Percentiles rank a stretch among this genome's conserved stretches.
These are phyloP conservation scores for Kryphioiulus occultus DNA, from an alignment of 2,888 invertebrate species.

Conservation along the genomic window DNA sequence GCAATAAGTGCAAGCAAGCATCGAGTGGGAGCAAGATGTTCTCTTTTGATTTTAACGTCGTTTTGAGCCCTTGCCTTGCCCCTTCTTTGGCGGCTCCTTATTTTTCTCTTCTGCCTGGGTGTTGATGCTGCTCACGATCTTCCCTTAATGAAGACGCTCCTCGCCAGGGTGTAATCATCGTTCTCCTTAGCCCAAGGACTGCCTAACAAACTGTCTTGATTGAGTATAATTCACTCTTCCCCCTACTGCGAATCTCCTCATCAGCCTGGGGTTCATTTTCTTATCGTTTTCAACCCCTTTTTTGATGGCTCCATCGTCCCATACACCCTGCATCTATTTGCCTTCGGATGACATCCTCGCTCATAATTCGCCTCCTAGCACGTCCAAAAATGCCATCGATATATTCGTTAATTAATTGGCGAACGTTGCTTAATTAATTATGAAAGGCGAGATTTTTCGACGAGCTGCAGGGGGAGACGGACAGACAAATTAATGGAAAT, in stretches of 20 bases:
- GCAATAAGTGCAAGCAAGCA: not conserved
- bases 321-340: not conserved
- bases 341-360: not conserved
- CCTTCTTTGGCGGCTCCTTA: slow-evolving; percentile 35
- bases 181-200: slow-evolving; percentile 38
- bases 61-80: not conserved
- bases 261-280: slow-evolving; percentile 10
- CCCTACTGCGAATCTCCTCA: not conserved
- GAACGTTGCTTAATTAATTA: not conserved
- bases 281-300: slow-evolving; percentile 14
- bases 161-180: slow-evolving; percentile 20
- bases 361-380: not conserved
- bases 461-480: not conserved
- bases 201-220: slow-evolving; percentile 47
- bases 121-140: slow-evolving; percentile 40
- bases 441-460: not conserved
- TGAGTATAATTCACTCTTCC: slow-evolving; percentile 47
- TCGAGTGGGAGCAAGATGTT: not conserved
- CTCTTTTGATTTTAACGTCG: not conserved
- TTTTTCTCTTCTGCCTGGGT: not conserved
- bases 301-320: slow-evolving; percentile 6
- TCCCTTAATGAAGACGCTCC: slow-evolving; percentile 38
- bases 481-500: not conserved
- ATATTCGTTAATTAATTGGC: slow-evolving; percentile 31
- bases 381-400: not conserved